Base-by-base conservation (phyloP, 1,140 invertebrate species). In the Monomorium pharaonis region DNA sequence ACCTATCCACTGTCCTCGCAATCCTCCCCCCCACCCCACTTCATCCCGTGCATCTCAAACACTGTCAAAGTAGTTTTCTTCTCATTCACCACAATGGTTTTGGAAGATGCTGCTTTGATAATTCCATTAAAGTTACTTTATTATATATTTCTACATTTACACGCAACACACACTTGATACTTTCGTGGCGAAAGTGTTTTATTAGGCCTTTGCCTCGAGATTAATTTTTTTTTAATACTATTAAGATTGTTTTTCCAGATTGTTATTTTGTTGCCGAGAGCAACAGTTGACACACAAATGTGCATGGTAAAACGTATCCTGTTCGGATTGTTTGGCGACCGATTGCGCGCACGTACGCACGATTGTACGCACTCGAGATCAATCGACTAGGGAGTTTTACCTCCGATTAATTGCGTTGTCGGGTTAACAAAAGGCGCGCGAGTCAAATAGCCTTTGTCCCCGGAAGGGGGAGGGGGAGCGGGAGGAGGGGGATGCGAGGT, bases 401-500 rank as follows among this genome's bases (percentile, higher is more conserved):
- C n/a, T 4, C 2, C 67, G 24, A 74, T 83, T 83, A 83, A 74
- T 83, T 58, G 49, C 51, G 51, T 74, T 60, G 78, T 60, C 67
- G 49, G 18, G n/a, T 83, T 74, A 83, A 83, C 78, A 74, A 83
- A 80, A 83, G 78, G 67, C 21, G 21, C 60, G 37, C 37, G 51
- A 47, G 65, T 72, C 67, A 58, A 83, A 60, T 58, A 47, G 51
- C 27, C 51, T 74, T 83, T 83, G 56, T 78, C 67, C 30, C 27
- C n/a, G n/a, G n/a, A n/a, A n/a, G n/a, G n/a, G n/a, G n/a, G n/a
- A n/a, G n/a, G n/a, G n/a, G n/a, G n/a, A n/a, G n/a, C n/a, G n/a
- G n/a, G n/a, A n/a, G n/a, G n/a, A n/a, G n/a, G n/a, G 14, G 18
- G 78, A 18, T 18, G n/a, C 37, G 37, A 58, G 51, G 51, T 60